Conservation (phyloP, 1,140 invertebrate genomes). For the Tetramorium alpestre region DNA sequence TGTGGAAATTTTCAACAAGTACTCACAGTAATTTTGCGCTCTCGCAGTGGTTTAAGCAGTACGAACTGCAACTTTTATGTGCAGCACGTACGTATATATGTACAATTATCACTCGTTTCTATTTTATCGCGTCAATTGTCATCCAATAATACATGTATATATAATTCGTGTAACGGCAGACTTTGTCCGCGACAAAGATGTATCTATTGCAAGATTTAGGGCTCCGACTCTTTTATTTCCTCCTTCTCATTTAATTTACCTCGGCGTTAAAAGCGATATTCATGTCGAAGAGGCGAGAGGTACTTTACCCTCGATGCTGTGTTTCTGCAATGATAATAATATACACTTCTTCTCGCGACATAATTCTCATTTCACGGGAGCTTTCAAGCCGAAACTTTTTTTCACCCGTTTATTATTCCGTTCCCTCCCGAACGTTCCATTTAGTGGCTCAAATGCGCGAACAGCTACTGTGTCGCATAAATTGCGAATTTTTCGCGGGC, state of each 20-base stretch:
- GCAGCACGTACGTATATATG: neutral
- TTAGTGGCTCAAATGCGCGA: conserved; percentile 57
- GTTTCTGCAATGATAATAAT: conserved; percentile 13
- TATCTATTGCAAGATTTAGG: neutral
- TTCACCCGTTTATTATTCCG: conserved; percentile 21
- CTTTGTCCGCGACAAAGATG: neutral
- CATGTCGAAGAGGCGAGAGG: conserved; percentile 1
- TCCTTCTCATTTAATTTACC: neutral
- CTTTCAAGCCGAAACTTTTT: conserved; percentile 59
- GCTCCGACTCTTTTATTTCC: neutral
- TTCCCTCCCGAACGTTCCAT: conserved; percentile 29
- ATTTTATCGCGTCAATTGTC: neutral
- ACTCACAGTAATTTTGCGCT: conserved; percentile 15
- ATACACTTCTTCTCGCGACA: conserved; percentile 46
- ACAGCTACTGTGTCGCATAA: conserved; percentile 57
- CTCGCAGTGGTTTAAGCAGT: neutral
- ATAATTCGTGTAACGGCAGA: neutral
- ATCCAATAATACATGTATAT: neutral
- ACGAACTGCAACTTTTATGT: neutral
- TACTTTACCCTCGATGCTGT: neutral
- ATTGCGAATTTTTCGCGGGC: conserved; percentile 69
- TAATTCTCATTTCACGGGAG: conserved; percentile 57
- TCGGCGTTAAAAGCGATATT: conserved; percentile 2
- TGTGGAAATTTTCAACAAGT: conserved; percentile 30
- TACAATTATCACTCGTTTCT: neutral